Evolutionary conservation across 2,797 vertebrate genomes (phyloP), one percentile per base, ranked within the genome.

Genomic region (Sus cebifrons): DNA sequence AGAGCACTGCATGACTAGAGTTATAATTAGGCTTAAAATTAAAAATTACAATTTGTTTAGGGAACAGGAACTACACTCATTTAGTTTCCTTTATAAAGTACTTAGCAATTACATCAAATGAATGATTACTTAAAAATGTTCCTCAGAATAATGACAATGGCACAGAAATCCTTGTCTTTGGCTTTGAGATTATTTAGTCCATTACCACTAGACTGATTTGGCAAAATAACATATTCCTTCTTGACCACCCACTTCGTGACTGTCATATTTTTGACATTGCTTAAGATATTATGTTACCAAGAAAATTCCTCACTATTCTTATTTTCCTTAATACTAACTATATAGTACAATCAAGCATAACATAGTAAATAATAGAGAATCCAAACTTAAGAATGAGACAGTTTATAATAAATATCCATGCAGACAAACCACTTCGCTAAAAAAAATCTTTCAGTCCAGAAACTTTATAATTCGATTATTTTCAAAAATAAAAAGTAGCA

Each of bases 251-350:
- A 91, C 17, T 75, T 71, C 32, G n/a, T 89, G 65, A 65, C 2
- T 13, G 23, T 65, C 60, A 86, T 32, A 32, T 18, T 91, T 68
- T 89, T 75, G 20, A 87, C 20, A 73, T 32, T 92, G 44, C 70
- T 70, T 89, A 91, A 96, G 27, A 95, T 89, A 89, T 91, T 65
- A 40, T 36, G 20, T 68, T 79, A 91, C 32, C 13, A 84, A 84
- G 32, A 79, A 96, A 91, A 94, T 67, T 54, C 10, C n/a, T 89
- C 13, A 44, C 10, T 75, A 58, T 77, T 85, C 20, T 67, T n/a
- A 81, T 86, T 91, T 84, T 86, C 52, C 44, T 86, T 89, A 17
- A 75, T 15, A 40, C 17, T 84, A 56, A 40, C 17, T 84, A 56
- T 64, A 44, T n/a, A 64, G 20, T 64, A 84, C 94, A 81, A 86